phyloP scores from a whole-genome alignment of 2,797 vertebrate genomes.

The Syngnathus rostellatus region DNA sequence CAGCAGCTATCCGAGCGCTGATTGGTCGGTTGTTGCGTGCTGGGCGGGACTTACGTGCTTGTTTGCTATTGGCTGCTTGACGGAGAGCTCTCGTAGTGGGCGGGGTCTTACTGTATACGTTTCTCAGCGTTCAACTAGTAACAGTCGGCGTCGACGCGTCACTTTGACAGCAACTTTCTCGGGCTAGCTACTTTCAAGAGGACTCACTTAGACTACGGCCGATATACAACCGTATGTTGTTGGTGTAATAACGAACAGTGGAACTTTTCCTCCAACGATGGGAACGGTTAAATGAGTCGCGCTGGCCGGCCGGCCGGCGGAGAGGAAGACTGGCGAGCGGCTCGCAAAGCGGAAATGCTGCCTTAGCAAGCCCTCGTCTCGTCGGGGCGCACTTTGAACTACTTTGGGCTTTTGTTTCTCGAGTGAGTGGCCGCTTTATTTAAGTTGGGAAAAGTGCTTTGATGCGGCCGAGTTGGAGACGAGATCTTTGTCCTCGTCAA shows the following conservation, averaged over 20 bases:
- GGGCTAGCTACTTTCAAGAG: neutral
- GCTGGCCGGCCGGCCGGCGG: slow-evolving; percentile 20
- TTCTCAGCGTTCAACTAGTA: slow-evolving; percentile 16
- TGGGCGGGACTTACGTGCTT: slow-evolving; percentile 7
- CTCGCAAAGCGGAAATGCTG: slow-evolving; percentile 38
- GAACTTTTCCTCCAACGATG: slow-evolving; percentile 4
- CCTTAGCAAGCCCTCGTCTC: slow-evolving; percentile 6
- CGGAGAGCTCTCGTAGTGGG: slow-evolving; percentile 17
- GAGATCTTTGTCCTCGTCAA: slow-evolving; percentile 56
- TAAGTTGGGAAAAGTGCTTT: slow-evolving; percentile 6
- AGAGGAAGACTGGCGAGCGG: slow-evolving; percentile 17
- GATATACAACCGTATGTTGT: rapidly evolving
- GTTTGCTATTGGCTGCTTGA: slow-evolving; percentile 34
- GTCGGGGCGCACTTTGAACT: neutral
- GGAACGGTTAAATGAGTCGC: slow-evolving; percentile 15
- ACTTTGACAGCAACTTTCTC: neutral
- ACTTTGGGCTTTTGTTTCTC: neutral
- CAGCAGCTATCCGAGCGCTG: slow-evolving; percentile 14
- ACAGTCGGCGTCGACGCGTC: neutral
- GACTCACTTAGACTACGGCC: rapidly evolving
- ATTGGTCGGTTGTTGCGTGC: slow-evolving; percentile 34
- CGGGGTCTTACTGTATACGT: slow-evolving; percentile 42
- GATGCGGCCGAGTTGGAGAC: slow-evolving; percentile 44
- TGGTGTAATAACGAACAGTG: neutral
- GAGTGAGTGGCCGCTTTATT: neutral